phyloP scores from a whole-genome alignment of 2,113 vertebrate species.

The Chaetorhynchus papuensis region DNA sequence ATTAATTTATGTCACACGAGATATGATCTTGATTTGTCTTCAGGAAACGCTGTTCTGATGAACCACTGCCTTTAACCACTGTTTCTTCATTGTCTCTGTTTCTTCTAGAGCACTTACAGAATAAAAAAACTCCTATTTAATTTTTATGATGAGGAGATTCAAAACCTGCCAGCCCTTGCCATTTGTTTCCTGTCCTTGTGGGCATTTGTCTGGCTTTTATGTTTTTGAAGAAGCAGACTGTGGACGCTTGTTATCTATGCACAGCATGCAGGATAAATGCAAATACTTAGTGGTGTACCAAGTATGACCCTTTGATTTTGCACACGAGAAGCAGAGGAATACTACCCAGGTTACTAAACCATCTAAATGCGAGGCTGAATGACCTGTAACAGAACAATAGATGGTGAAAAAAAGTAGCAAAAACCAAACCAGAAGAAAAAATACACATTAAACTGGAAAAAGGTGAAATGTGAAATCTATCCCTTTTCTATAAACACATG shows the following conservation, averaged over 20 bases:
- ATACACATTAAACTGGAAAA: constrained; percentile 27
- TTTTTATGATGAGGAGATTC: not conserved
- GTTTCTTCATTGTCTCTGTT: not conserved
- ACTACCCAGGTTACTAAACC: not conserved
- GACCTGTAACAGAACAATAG: constrained; percentile 11
- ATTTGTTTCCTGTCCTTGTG: not conserved
- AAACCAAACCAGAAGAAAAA: constrained; percentile 16
- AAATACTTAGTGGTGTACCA: not conserved
- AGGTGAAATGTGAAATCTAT: constrained; percentile 43
- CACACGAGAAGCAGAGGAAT: not conserved
- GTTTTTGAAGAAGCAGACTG: not conserved
- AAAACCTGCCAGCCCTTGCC: not conserved
- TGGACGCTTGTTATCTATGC: not conserved
- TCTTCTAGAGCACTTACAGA: not conserved
- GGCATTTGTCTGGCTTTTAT: not conserved
- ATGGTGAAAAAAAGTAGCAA: not conserved
- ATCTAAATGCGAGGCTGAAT: not conserved
- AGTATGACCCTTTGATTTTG: not conserved
- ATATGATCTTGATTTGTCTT: not conserved
- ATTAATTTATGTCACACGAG: not conserved
- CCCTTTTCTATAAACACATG: constrained; percentile 46
- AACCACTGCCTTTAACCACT: not conserved
- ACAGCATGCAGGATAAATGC: not conserved
- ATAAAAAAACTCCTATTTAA: not conserved
- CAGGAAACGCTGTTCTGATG: not conserved